phyloP scores from a whole-genome alignment of 2,113 vertebrate genomes.

The Ammodramus savannarum region DNA sequence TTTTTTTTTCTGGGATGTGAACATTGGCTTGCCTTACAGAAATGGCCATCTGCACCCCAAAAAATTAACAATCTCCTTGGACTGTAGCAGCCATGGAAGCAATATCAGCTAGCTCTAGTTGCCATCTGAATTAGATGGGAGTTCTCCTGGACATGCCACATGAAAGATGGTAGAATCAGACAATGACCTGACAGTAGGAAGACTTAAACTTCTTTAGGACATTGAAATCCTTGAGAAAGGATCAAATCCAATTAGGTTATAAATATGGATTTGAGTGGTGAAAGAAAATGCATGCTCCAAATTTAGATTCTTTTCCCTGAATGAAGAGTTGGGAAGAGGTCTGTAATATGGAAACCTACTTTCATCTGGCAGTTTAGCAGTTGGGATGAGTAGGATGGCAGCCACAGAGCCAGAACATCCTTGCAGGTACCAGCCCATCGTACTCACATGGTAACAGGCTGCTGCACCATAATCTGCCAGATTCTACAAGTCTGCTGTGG shows the following conservation, averaged over 20 bases:
- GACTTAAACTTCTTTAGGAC: not conserved
- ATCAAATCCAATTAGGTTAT: not conserved
- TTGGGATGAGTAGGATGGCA: not conserved
- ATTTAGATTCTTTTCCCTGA: not conserved
- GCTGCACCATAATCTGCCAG: not conserved
- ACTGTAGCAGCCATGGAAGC: not conserved
- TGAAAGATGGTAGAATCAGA: not conserved
- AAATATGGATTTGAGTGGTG: not conserved
- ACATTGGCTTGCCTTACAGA: not conserved
- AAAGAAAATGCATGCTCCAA: not conserved
- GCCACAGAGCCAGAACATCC: not conserved
- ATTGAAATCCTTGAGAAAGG: not conserved
- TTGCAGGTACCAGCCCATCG: not conserved
- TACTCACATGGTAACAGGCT: not conserved
- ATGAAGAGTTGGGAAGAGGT: not conserved
- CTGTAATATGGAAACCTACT: not conserved
- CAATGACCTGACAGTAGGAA: not conserved
- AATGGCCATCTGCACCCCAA: not conserved
- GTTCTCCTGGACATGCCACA: not conserved
- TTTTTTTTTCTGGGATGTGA: not conserved
- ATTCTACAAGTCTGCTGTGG: not conserved
- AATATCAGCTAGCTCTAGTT: not conserved
- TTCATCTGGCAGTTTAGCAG: not conserved
- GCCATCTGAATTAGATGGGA: not conserved
- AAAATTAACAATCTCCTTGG: not conserved